Evolutionary conservation across 2,888 invertebrate genomes (phyloP), one percentile per base, ranked within the genome.

Genomic region (Pseudococcus jackbeardsleyi): DNA sequence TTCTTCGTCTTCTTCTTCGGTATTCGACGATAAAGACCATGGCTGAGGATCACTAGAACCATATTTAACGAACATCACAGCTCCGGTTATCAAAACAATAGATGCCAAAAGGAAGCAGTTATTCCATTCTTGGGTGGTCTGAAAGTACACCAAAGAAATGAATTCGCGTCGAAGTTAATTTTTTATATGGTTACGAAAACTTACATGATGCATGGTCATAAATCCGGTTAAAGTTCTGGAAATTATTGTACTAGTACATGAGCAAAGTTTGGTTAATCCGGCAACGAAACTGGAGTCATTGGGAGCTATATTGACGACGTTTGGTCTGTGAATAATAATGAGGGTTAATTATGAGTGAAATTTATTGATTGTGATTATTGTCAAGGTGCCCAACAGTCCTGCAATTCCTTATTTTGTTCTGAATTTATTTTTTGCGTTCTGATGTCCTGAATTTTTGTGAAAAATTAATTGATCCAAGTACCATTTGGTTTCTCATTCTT

Each of bases 71-170:
- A 33, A 72, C 17, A 17, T 72, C 33, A 33, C 15, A 9, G 33
- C 26, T 15, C 72, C 72, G 15, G 11, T 1, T 1, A 72, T 17
- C 17, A 15, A 33, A 33, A 72, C 33, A 15, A 11, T 6, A 6
- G 26, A 12, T 33, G 72, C 15, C 17, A 72, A 17, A 17, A 72
- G 33, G 7, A 72, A 72, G 17, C 72, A 72, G 17, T 72, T 72
- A 33, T 33, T 72, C 72, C 72, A 72, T 72, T 72, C 72, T 72
- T 72, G 72, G 15, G 39, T 15, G 8, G 33, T 33, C 72, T 72
- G 33, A 17, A 72, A 33, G 9, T 42, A 42, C 9, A 9, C 6
- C 9, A 9, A 42, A 42, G 1, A 26, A 59, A 22, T 64, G 9
- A 64, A 22, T 64, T 64, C 6, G 59, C n/a, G n/a, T n/a, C 59